Evolutionary conservation across 2,797 vertebrate genomes (phyloP).

Genomic region (Lepilemur septentrionalis): DNA sequence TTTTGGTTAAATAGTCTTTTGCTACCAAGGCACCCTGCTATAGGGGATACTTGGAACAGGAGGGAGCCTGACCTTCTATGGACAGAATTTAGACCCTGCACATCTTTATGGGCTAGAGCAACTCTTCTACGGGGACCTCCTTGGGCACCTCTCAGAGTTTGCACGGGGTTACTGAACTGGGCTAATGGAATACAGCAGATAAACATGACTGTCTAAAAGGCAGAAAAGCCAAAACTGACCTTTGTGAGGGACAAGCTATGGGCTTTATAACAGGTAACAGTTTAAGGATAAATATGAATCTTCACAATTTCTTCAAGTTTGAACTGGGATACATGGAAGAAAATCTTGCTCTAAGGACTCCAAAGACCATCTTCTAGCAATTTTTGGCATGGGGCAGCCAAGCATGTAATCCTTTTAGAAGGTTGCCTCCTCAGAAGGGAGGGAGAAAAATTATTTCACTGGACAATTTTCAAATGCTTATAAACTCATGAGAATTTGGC

Average conservation of each 20-base stretch:
- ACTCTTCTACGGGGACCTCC: background rate
- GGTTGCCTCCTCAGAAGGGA: background rate
- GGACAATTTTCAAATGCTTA: conserved; percentile 38
- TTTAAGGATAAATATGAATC: conserved; percentile 7
- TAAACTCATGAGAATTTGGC: background rate
- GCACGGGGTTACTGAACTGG: background rate
- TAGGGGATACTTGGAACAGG: background rate
- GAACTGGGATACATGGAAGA: background rate
- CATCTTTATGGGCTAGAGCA: background rate
- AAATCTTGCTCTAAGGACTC: background rate
- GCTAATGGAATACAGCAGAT: background rate
- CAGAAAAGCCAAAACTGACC: conserved; percentile 23
- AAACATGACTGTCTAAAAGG: conserved; percentile 8
- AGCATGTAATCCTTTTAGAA: background rate
- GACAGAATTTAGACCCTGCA: background rate
- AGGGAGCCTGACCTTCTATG: background rate
- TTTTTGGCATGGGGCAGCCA: background rate
- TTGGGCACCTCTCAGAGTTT: background rate
- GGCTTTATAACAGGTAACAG: conserved; percentile 11
- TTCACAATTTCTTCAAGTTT: conserved; percentile 26
- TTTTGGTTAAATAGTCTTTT: background rate
- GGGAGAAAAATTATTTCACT: background rate
- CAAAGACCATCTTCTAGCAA: background rate
- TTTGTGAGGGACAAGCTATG: background rate
- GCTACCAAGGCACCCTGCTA: background rate